Conservation (phyloP, 2,888 invertebrate genomes). For the Phyto melanocephala region DNA sequence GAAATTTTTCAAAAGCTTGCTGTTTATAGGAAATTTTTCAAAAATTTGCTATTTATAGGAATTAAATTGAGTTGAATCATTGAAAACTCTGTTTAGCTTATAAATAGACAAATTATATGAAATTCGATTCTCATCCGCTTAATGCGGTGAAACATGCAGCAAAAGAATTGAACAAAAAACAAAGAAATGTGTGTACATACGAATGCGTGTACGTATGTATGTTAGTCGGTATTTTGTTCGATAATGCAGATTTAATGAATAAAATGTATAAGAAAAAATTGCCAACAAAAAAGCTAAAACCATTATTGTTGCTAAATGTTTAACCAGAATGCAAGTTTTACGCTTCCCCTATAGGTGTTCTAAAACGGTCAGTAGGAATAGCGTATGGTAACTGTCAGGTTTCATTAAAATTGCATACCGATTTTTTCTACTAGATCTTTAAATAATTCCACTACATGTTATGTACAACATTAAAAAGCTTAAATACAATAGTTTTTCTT, state of each 20-base stretch:
- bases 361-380: not conserved
- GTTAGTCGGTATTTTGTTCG: no score
- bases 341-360: not conserved
- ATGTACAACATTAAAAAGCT: not conserved
- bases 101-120: constrained; percentile 40
- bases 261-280: not conserved
- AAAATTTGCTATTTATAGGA: no score
- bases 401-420: no score
- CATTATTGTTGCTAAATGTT: constrained; percentile 11
- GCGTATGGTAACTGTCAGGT: not conserved
- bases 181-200: not conserved
- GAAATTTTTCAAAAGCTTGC: no score
- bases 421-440: not conserved
- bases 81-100: constrained; percentile 9
- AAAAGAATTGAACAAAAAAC: not conserved
- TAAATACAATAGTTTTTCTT: not conserved
- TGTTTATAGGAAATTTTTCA: no score
- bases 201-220: not conserved
- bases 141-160: constrained; percentile 44
- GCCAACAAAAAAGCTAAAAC: constrained; percentile 1
- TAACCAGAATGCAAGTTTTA: constrained; percentile 16
- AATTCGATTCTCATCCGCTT: constrained; percentile 46
- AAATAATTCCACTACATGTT: not conserved
- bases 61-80: not conserved
- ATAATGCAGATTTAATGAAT: no score